Percentiles rank a stretch among this genome's conserved stretches.
Evolutionary conservation across 2,797 vertebrate genomes (phyloP).

Genomic region (Lateolabrax maculatus): DNA sequence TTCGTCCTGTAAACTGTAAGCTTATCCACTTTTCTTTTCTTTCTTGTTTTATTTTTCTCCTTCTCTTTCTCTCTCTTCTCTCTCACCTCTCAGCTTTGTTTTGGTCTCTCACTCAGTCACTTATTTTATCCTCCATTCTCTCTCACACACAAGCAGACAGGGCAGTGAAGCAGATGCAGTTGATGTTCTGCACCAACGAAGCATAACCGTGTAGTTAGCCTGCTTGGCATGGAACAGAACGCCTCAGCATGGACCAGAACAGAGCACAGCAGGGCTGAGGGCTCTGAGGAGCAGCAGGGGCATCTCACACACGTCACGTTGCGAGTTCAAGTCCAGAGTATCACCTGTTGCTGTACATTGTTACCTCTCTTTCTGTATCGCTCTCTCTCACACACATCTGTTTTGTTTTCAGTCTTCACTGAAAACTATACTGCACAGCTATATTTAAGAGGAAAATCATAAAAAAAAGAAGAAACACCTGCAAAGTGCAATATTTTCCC

Average conservation of each 20-base stretch:
- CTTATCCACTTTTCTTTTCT: conserved; percentile 5
- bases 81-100: conserved; percentile 19
- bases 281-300: conserved; percentile 56
- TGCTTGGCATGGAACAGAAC: conserved; percentile 79
- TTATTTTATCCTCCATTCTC: conserved; percentile 49
- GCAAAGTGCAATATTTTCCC: too few species aligned
- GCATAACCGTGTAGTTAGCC: conserved; percentile 80
- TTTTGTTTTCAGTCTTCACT: neutral
- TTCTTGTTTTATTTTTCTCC: neutral
- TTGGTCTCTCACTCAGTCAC: neutral
- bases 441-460: neutral
- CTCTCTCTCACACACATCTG: neutral
- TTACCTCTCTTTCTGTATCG: neutral
- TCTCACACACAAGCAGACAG: conserved; percentile 43
- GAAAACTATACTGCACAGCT: neutral
- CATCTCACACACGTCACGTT: conserved; percentile 52
- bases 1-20: neutral
- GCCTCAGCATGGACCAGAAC: conserved; percentile 65
- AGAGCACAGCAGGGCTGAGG: conserved; percentile 62
- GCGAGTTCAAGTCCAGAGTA: conserved; percentile 43
- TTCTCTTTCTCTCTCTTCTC: conserved; percentile 1
- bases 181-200: conserved; percentile 79
- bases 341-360: conserved; percentile 34
- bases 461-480: neutral
- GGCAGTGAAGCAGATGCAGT: conserved; percentile 71